Conservation (phyloP, 2,888 invertebrate genomes). For the Odontocerum albicorne region DNA sequence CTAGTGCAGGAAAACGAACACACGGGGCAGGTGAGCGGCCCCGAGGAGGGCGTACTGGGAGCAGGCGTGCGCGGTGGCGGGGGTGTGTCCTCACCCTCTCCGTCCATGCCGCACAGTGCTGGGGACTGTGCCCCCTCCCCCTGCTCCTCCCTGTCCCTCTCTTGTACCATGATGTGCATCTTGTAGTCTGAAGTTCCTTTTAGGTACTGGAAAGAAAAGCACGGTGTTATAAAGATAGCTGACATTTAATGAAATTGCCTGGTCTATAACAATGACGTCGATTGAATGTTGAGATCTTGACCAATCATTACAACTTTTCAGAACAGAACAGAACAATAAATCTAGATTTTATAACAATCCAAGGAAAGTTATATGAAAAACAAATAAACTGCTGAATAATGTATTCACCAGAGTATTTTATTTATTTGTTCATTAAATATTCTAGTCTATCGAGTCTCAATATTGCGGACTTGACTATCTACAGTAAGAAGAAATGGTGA, state of each 20-base stretch:
- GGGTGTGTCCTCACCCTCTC: conserved; percentile 31
- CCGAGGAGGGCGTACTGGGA: conserved; percentile 42
- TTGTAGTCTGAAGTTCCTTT: conserved; percentile 59
- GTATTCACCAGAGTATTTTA: too few relatives aligned
- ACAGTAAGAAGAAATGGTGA: too few relatives aligned
- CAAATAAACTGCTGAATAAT: too few relatives aligned
- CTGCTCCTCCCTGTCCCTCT: neutral
- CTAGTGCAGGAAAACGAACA: conserved; percentile 68
- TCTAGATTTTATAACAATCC: too few relatives aligned
- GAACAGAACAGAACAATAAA: too few relatives aligned
- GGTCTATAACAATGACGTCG: neutral
- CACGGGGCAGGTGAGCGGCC: conserved; percentile 61
- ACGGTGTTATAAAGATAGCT: conserved; percentile 2
- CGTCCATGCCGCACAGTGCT: conserved; percentile 35
- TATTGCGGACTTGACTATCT: too few relatives aligned
- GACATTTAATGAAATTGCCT: neutral
- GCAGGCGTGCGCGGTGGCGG: conserved; percentile 33
- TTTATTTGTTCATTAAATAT: too few relatives aligned
- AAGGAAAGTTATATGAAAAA: too few relatives aligned
- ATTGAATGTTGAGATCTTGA: too few relatives aligned
- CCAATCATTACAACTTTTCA: neutral
- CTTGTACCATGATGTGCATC: conserved; percentile 64
- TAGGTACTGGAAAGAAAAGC: conserved; percentile 45
- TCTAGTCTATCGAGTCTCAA: too few relatives aligned
- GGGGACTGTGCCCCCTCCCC: conserved; percentile 15